Evolutionary conservation across 2,888 invertebrate species (phyloP), one percentile per base, ranked within the genome.

Genomic region (Tricholauxania praeusta): DNA sequence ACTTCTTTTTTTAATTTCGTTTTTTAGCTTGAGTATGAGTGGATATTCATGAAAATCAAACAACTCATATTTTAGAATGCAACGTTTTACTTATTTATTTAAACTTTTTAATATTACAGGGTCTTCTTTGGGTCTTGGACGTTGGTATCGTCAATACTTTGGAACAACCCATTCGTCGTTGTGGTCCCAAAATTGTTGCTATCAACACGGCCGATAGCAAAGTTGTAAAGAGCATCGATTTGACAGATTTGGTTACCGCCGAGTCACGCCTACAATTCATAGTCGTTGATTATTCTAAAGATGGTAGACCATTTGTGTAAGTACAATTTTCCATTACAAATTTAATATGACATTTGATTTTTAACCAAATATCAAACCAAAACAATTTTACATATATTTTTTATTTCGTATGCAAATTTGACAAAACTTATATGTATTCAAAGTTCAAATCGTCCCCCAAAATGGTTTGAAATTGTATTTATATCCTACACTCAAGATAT

Each of bases 71-170:
- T 28, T 28, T 4, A 28, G 0, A 28, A 3, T 28, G 4, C 28
- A 28, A 2, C 3, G 3, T 28, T 4, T 28, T 28, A 28, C 4
- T n/a, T n/a, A n/a, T n/a, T n/a, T n/a, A n/a, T 8, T 15, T 28
- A 22, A 17, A 62, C 12, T 72, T 10, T 17, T 49, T 65, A 14
- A 14, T 71, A 32, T 69, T 19, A 14, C 75, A 89, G 82, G 89
- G 90, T 68, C 87, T 89, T 28, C 85, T 92, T 1, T 92, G 91
- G 91, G 89, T 88, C 7, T 83, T 91, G 76, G 92, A 92, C 81
- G 89, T 88, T 52, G 92, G 91, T 32, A 87, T 91, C 68, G 89
- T 90, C 2, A 89, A 91, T 79, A 90, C 90, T 6, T 80, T 91
- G 80, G 90, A 90, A 72, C 89, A 89, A 75, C 90, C 91, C 0